Evolutionary conservation across 2,888 invertebrate genomes (phyloP).

Genomic region (Diloba caeruleocephala): DNA sequence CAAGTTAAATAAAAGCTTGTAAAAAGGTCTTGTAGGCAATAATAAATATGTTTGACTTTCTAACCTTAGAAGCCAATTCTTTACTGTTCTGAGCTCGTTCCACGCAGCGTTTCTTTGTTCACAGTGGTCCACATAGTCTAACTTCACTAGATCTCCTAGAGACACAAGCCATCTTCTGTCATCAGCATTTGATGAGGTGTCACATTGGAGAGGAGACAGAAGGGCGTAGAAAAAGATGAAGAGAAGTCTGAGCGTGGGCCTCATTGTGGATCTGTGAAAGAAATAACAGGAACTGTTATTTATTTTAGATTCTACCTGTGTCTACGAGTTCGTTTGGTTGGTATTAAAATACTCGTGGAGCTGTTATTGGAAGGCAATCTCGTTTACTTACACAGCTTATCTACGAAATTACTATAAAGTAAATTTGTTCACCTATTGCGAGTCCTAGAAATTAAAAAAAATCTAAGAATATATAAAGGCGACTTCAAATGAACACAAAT

Average conservation of each 20-base stretch:
- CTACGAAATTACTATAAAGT: no score
- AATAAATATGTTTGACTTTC: no score
- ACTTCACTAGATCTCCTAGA: conserved; percentile 79
- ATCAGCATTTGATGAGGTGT: conserved; percentile 74
- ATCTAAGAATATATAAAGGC: no score
- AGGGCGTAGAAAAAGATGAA: conserved; percentile 72
- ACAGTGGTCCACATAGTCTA: conserved; percentile 85
- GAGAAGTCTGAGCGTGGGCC: conserved; percentile 66
- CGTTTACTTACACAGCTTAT: no score
- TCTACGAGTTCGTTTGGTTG: no score
- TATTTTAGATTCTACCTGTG: not conserved
- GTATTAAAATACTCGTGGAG: no score
- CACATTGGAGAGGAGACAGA: conserved; percentile 69
- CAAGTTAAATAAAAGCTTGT: no score
- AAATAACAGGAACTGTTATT: conserved; percentile 13
- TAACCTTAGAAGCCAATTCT: conserved; percentile 76
- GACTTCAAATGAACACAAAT: no score
- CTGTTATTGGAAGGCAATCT: no score
- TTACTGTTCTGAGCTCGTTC: conserved; percentile 75
- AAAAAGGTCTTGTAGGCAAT: no score
- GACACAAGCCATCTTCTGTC: conserved; percentile 77
- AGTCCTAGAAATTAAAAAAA: no score
- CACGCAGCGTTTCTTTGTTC: conserved; percentile 76
- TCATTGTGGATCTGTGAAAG: conserved; percentile 74
- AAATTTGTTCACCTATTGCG: no score